Evolutionary conservation across 1,140 invertebrate genomes (phyloP).

Genomic region (Drosophila cardini): DNA sequence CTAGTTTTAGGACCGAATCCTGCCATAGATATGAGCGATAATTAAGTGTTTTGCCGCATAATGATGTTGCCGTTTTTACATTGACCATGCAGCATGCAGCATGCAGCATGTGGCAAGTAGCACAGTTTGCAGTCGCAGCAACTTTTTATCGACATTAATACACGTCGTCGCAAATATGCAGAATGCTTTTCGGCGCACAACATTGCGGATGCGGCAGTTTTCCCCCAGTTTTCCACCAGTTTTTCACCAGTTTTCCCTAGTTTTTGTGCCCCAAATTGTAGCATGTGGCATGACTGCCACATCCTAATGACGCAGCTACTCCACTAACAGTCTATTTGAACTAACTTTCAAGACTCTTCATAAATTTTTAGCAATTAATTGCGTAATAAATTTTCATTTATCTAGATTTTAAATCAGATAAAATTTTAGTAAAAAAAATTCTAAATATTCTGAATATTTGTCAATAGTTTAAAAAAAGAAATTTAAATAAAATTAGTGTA

Average conservation of each 20-base stretch:
- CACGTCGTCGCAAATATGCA: conserved; percentile 56
- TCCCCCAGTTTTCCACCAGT: background rate
- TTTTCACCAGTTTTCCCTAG: too few relatives aligned
- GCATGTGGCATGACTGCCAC: conserved; percentile 5
- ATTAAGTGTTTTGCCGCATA: conserved; percentile 81
- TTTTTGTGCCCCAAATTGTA: conserved; percentile 29
- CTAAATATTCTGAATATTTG: too few relatives aligned
- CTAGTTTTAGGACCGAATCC: conserved; percentile 17
- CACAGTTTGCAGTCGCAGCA: conserved; percentile 46
- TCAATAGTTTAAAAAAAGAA: too few relatives aligned
- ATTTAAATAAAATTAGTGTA: too few relatives aligned
- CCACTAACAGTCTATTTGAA: conserved; percentile 26
- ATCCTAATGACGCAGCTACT: conserved; percentile 48
- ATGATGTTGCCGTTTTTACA: conserved; percentile 77
- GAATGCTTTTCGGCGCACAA: conserved; percentile 49
- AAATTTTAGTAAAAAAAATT: too few relatives aligned
- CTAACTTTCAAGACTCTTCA: conserved; percentile 11
- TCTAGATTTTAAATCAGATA: too few relatives aligned
- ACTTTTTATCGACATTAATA: conserved; percentile 71
- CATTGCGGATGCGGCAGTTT: conserved; percentile 26
- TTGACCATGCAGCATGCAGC: conserved; percentile 28
- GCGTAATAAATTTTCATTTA: background rate
- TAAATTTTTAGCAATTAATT: conserved; percentile 3
- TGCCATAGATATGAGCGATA: conserved; percentile 77
- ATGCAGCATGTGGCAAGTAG: conserved; percentile 22